Percentiles rank a stretch among this genome's conserved stretches.
Evolutionary conservation across 2,113 vertebrate genomes (phyloP).

Genomic region (Sinocyclocheilus anophthalmus): DNA sequence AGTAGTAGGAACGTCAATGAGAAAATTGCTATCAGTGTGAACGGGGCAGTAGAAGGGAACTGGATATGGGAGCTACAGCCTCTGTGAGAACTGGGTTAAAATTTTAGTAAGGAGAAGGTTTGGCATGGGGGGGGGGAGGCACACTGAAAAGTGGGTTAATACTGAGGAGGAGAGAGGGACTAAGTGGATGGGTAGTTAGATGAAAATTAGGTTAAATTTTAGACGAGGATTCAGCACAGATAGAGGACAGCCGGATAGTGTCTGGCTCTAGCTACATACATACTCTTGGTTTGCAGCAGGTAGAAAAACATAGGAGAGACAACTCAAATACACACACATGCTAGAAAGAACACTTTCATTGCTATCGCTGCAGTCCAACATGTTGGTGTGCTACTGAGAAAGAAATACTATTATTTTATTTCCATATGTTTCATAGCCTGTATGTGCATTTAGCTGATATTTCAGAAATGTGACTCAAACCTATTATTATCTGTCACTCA

Average conservation of each 20-base stretch:
- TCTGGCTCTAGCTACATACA: constrained; percentile 56
- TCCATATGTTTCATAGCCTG: constrained; percentile 33
- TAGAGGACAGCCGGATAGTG: constrained; percentile 31
- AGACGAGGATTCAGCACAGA: constrained; percentile 49
- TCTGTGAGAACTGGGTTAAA: constrained; percentile 45
- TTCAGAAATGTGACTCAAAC: constrained; percentile 4
- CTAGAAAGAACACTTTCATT: constrained; percentile 5
- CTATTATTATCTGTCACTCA: constrained; percentile 72
- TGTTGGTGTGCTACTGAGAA: constrained; percentile 36
- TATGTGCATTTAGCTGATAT: background rate
- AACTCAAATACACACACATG: constrained; percentile 49
- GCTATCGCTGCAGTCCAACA: background rate
- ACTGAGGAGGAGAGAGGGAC: constrained; percentile 40
- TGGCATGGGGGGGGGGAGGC: constrained; percentile 3
- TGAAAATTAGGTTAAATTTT: constrained; percentile 52
- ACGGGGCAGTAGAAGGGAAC: constrained; percentile 35
- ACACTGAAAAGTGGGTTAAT: constrained; percentile 56
- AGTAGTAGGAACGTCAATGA: background rate
- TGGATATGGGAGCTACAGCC: constrained; percentile 21
- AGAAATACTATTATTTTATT: constrained; percentile 38
- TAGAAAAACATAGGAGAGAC: constrained; percentile 56
- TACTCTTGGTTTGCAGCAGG: constrained; percentile 52
- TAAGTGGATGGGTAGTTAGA: constrained; percentile 46
- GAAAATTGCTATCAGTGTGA: background rate
- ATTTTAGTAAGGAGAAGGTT: constrained; percentile 42